These are phyloP conservation scores for Pseudomugil gertrudae DNA, from an alignment of 2,797 vertebrate genomes.

Conservation along the genomic window DNA sequence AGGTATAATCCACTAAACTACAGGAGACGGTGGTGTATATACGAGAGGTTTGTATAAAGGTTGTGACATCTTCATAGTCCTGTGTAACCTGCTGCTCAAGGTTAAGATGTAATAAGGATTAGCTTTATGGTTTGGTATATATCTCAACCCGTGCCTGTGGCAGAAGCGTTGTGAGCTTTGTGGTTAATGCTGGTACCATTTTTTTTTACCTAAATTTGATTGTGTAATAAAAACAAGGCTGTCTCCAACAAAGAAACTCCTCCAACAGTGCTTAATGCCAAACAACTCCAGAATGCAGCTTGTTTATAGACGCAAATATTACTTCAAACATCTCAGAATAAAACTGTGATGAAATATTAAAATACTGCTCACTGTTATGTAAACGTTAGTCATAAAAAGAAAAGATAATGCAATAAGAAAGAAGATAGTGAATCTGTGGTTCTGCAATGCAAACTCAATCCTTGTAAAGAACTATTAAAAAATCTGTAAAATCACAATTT, in stretches of 20 bases:
- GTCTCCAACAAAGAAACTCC: not conserved
- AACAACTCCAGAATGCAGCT: not conserved
- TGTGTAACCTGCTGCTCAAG: not conserved
- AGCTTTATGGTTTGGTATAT: not conserved
- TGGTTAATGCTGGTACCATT: not conserved
- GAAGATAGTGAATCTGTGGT: not conserved
- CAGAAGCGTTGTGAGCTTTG: not conserved
- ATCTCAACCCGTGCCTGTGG: not conserved
- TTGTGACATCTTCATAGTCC: not conserved
- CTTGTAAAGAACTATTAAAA: not conserved
- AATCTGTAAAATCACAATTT: not conserved
- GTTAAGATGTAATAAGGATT: not conserved
- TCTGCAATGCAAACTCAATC: not conserved
- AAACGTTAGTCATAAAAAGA: not conserved
- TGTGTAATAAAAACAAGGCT: not conserved
- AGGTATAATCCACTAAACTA: not conserved
- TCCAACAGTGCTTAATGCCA: not conserved
- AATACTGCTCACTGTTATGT: not conserved
- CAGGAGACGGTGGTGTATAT: not conserved
- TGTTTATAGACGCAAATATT: not conserved
- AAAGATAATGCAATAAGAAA: not conserved
- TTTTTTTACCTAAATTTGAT: not conserved
- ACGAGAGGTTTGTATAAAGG: not conserved
- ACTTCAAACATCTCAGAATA: not conserved
- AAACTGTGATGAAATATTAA: not conserved